phyloP scores from a whole-genome alignment of 2,113 vertebrate genomes.

The Triplophysa siluroides region DNA sequence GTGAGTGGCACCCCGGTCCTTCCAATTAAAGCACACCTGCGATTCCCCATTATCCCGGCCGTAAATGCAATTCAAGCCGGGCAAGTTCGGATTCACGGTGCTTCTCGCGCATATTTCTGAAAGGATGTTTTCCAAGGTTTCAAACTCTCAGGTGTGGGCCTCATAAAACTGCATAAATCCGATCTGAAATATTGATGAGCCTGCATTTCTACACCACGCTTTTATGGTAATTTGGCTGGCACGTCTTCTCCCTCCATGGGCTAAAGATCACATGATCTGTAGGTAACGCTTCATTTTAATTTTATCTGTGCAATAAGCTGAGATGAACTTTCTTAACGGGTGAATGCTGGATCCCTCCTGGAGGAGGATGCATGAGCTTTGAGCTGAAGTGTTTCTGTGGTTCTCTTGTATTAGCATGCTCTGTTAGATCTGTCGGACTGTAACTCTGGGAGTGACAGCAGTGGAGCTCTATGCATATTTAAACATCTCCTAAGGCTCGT shows the following conservation, averaged over 20 bases:
- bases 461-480: constrained; percentile 51
- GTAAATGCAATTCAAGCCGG: constrained; percentile 28
- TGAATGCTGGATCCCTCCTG: constrained; percentile 12
- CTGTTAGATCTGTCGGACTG: constrained; percentile 31
- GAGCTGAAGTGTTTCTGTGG: constrained; percentile 24
- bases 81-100: constrained; percentile 18
- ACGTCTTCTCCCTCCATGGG: constrained; percentile 1
- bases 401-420: constrained; percentile 32
- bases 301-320: constrained; percentile 41
- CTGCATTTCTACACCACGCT: not conserved
- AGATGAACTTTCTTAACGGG: constrained; percentile 48
- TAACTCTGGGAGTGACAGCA: constrained; percentile 1
- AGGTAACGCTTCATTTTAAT: constrained; percentile 29
- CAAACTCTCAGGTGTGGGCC: not conserved
- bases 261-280: constrained; percentile 29
- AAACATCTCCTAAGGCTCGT: constrained; percentile 46
- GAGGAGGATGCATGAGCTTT: constrained; percentile 34
- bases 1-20: constrained; percentile 59
- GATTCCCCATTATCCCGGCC: constrained; percentile 49
- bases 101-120: constrained; percentile 27
- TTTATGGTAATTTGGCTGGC: constrained; percentile 2
- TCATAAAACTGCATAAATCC: constrained; percentile 1
- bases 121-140: constrained; percentile 14
- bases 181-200: constrained; percentile 25
- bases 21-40: constrained; percentile 70